Percentiles rank a stretch among this genome's conserved stretches.
Evolutionary conservation across 2,113 vertebrate genomes (phyloP).

Genomic region (Amphilophus citrinellus): DNA sequence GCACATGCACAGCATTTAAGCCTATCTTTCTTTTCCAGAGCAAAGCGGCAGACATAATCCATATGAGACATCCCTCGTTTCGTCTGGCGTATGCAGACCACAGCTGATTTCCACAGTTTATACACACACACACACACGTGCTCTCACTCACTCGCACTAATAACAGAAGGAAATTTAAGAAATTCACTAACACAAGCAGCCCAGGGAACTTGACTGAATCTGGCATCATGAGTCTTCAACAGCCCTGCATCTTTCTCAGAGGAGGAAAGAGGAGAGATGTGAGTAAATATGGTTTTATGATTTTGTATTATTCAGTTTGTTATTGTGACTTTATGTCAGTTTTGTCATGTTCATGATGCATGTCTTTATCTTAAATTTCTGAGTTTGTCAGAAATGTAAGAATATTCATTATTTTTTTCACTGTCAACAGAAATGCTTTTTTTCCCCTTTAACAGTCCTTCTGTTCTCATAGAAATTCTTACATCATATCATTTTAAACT

Average conservation of each 20-base stretch:
- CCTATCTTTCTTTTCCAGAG: slow-evolving; percentile 57
- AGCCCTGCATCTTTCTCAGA: slow-evolving; percentile 89
- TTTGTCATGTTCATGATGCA: background rate
- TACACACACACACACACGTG: slow-evolving; percentile 27
- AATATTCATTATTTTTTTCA: background rate
- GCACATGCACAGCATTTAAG: slow-evolving; percentile 54
- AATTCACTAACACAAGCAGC: background rate
- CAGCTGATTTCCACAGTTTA: slow-evolving; percentile 35
- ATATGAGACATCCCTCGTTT: slow-evolving; percentile 52
- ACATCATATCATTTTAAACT: background rate
- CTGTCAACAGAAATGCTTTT: background rate
- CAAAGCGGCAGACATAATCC: slow-evolving; percentile 74
- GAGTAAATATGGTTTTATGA: slow-evolving; percentile 49
- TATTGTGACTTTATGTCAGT: background rate
- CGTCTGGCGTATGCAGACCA: slow-evolving; percentile 35
- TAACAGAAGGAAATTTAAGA: background rate
- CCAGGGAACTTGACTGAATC: slow-evolving; percentile 1
- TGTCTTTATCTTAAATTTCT: background rate
- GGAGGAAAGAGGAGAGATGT: slow-evolving; percentile 84
- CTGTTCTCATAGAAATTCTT: background rate
- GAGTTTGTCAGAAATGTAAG: background rate
- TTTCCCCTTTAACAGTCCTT: background rate
- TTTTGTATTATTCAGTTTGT: background rate
- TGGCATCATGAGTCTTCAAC: slow-evolving; percentile 81
- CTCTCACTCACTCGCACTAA: background rate